Percentiles rank a stretch among this genome's conserved stretches.
phyloP scores from a whole-genome alignment of 1,140 invertebrate species.

The Aculops lycopersici region DNA sequence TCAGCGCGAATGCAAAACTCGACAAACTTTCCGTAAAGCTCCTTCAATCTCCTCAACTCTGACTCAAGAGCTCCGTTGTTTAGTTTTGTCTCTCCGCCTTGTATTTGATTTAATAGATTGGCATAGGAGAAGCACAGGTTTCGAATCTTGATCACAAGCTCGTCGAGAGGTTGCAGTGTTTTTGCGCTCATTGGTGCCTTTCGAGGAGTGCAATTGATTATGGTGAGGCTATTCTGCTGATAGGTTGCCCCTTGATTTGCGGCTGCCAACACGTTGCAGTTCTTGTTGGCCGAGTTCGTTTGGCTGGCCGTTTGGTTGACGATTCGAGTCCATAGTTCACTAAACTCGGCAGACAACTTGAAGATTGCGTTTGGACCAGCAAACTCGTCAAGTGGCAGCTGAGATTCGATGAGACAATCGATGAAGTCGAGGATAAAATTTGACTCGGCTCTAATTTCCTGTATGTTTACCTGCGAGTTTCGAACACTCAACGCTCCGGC shows the following conservation, averaged over 20 bases:
- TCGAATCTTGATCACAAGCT: neutral
- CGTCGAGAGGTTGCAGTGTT: neutral
- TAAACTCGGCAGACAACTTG: slow-evolving; percentile 2
- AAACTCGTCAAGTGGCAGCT: slow-evolving; percentile 1
- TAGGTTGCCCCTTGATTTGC: slow-evolving; percentile 1
- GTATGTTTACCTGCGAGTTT: slow-evolving; percentile 6
- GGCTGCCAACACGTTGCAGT: neutral
- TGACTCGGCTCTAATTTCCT: slow-evolving; percentile 4
- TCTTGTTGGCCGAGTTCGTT: slow-evolving; percentile 2
- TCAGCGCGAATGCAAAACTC: slow-evolving; percentile 5
- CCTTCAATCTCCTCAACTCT: slow-evolving; percentile 4
- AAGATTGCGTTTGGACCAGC: neutral
- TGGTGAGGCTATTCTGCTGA: neutral
- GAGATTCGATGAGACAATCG: slow-evolving; percentile 6
- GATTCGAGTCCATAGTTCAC: neutral
- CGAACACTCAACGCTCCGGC: slow-evolving; percentile 5
- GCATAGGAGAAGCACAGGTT: neutral
- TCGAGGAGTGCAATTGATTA: neutral
- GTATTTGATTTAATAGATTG: slow-evolving; percentile 3
- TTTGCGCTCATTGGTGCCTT: neutral
- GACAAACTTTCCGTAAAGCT: slow-evolving; percentile 7
- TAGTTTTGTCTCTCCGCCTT: slow-evolving; percentile 1
- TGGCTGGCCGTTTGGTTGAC: neutral
- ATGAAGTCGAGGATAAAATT: slow-evolving; percentile 5
- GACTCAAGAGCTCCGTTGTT: slow-evolving; percentile 7